These are phyloP conservation scores for Kryptolebias marmoratus DNA, from an alignment of 2,113 vertebrate genomes.

Conservation along the genomic window DNA sequence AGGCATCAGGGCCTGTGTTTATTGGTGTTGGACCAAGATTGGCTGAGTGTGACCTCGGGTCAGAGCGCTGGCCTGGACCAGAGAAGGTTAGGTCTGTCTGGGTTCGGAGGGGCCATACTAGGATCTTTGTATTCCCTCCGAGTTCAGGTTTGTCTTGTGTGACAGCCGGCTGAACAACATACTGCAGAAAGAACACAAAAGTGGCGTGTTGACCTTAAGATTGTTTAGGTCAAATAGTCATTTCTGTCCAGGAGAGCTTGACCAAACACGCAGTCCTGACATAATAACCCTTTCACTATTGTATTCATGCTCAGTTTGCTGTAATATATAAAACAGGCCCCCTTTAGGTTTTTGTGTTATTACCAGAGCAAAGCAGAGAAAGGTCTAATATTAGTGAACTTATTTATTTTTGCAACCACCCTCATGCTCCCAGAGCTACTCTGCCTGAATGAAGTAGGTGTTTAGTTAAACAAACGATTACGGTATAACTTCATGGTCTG, in stretches of 20 bases:
- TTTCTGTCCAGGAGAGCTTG: constrained; percentile 29
- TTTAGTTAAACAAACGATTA: constrained; percentile 43
- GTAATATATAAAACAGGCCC: constrained; percentile 17
- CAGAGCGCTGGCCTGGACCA: constrained; percentile 54
- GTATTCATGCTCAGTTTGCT: constrained; percentile 23
- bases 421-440: constrained; percentile 46
- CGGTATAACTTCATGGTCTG: constrained; percentile 9
- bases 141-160: constrained; percentile 34
- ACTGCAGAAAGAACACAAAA: constrained; percentile 30
- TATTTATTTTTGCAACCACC: constrained; percentile 11
- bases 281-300: constrained; percentile 37
- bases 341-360: constrained; percentile 41
- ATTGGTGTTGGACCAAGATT: constrained; percentile 61
- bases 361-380: constrained; percentile 24
- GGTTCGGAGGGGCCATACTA: constrained; percentile 50
- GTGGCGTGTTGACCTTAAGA: constrained; percentile 40
- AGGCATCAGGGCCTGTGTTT: constrained; percentile 65
- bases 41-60: constrained; percentile 61
- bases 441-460: constrained; percentile 51
- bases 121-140: constrained; percentile 57
- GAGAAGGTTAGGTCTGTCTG: constrained; percentile 40
- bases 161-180: constrained; percentile 33
- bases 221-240: constrained; percentile 48
- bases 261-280: constrained; percentile 21
- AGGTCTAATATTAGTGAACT: constrained; percentile 32